These are phyloP conservation scores for Dryobates pubescens DNA, from an alignment of 2,797 vertebrate species.

Conservation along the genomic window DNA sequence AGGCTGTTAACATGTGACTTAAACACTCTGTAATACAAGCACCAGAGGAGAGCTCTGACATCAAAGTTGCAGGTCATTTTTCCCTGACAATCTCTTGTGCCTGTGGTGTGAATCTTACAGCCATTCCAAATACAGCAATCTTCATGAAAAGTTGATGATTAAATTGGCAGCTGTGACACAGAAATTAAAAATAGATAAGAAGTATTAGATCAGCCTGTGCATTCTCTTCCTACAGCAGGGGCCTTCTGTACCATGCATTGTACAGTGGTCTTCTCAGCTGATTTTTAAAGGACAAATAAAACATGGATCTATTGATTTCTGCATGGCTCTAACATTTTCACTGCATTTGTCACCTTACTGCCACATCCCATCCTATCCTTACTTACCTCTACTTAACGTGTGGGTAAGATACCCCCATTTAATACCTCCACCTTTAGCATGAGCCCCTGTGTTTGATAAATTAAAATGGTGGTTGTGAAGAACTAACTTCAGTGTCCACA, in stretches of 20 bases:
- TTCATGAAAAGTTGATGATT: not conserved
- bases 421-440: not conserved
- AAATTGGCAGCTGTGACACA: not conserved
- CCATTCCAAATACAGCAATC: not conserved
- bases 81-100: not conserved
- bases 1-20: not conserved
- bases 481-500: not conserved
- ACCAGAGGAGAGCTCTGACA: not conserved
- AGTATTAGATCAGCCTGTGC: not conserved
- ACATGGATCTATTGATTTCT: not conserved
- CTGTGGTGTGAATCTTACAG: not conserved
- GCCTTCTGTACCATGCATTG: not conserved
- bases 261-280: not conserved
- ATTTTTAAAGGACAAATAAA: not conserved
- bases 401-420: not conserved
- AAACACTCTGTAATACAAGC: not conserved
- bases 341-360: not conserved
- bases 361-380: rapidly evolving
- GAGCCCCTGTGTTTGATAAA: not conserved
- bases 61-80: not conserved
- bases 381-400: not conserved
- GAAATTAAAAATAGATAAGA: not conserved
- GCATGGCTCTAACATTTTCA: not conserved
- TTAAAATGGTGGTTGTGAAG: not conserved
- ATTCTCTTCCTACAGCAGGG: not conserved